These are phyloP conservation scores for Origma solitaria DNA, from an alignment of 2,113 vertebrate species.

Conservation along the genomic window DNA sequence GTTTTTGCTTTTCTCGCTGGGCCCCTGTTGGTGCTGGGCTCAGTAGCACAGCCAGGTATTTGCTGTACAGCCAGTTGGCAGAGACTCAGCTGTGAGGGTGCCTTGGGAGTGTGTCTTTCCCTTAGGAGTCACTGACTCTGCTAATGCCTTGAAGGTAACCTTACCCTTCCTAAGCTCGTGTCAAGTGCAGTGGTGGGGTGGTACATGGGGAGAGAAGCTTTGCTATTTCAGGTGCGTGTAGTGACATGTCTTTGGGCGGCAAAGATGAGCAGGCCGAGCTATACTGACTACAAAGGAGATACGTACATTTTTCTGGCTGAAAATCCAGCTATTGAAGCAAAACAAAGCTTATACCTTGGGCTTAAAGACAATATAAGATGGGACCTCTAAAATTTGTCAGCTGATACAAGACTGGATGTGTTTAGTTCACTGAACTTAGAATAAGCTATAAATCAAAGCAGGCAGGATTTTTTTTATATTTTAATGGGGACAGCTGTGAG, in stretches of 20 bases:
- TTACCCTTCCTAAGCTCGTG: neutral
- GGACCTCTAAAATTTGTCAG: neutral
- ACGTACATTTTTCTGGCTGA: neutral
- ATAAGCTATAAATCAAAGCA: neutral
- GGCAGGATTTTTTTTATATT: neutral
- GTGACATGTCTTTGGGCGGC: neutral
- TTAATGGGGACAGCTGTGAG: neutral
- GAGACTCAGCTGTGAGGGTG: neutral
- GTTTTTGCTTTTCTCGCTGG: neutral
- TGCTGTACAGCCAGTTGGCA: rapidly evolving
- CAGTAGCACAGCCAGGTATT: rapidly evolving
- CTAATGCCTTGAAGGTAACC: neutral
- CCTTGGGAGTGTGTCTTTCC: neutral
- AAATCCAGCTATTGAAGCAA: neutral
- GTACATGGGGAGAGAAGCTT: neutral
- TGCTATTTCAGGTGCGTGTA: neutral
- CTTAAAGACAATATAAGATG: neutral
- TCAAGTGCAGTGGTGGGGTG: too few species aligned
- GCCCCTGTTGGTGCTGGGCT: rapidly evolving
- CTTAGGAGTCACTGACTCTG: neutral
- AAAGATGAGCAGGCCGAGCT: neutral
- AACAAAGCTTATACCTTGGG: neutral
- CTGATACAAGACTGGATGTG: neutral
- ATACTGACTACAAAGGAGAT: neutral
- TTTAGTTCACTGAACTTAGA: neutral